Evolutionary conservation across 2,888 invertebrate genomes (phyloP).

Genomic region (Oligia strigilis): DNA sequence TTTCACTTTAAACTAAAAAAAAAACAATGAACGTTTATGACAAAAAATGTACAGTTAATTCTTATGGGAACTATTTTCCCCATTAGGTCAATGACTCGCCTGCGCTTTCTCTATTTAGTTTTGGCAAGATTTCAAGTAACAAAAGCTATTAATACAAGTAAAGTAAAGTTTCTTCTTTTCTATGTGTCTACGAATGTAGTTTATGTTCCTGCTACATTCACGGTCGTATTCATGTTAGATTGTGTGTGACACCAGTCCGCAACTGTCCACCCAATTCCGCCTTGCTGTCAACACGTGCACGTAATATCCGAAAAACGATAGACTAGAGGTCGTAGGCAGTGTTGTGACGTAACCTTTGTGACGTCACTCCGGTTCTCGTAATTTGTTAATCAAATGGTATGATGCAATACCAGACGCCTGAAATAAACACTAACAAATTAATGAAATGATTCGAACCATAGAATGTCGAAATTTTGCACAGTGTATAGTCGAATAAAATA

Average conservation of each 20-base stretch:
- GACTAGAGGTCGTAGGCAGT: constrained; percentile 22
- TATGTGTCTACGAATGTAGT: constrained; percentile 1
- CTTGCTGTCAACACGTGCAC: constrained; percentile 42
- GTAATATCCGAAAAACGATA: constrained; percentile 55
- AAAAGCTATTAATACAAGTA: constrained; percentile 22
- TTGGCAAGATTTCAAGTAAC: constrained; percentile 42
- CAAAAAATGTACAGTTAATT: not conserved
- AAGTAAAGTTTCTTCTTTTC: constrained; percentile 9
- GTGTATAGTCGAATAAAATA: not conserved
- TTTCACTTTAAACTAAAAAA: not conserved
- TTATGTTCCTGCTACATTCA: constrained; percentile 27
- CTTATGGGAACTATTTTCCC: constrained; percentile 6
- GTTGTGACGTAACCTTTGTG: constrained; percentile 38
- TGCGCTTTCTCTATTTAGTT: constrained; percentile 13
- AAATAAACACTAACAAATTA: not conserved
- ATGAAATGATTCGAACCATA: not conserved
- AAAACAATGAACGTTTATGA: not conserved
- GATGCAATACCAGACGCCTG: not conserved
- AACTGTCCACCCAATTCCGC: constrained; percentile 36
- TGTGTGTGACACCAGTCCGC: constrained; percentile 36
- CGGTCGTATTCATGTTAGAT: constrained; percentile 35
- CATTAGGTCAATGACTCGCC: constrained; percentile 7
- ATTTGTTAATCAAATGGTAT: constrained; percentile 12
- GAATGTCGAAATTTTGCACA: not conserved
- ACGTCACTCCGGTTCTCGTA: not conserved